Evolutionary conservation across 2,797 vertebrate genomes (phyloP).

Genomic region (Eulemur rubriventer): DNA sequence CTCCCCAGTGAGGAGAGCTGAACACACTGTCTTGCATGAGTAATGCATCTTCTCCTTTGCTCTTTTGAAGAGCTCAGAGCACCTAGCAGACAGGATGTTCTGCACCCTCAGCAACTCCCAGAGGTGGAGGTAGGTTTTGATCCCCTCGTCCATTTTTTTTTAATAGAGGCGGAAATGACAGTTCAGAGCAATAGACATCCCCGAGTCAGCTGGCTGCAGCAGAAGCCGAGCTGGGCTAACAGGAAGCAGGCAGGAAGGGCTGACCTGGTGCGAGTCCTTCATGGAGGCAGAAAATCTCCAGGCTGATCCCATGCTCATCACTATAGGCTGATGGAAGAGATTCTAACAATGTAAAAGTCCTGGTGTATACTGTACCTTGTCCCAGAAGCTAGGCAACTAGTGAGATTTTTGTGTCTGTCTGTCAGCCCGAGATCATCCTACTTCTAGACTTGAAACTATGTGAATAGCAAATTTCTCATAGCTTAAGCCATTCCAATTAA

Average conservation of each 20-base stretch:
- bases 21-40: conserved; percentile 55
- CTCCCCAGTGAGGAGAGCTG: conserved; percentile 7
- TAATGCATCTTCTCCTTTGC: not conserved
- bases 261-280: not conserved
- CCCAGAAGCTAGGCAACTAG: not conserved
- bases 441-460: not conserved
- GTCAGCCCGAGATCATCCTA: not conserved
- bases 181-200: conserved; percentile 13
- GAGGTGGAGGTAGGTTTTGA: conserved; percentile 60
- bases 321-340: not conserved
- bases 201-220: not conserved
- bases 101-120: conserved; percentile 43
- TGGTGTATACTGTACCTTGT: not conserved
- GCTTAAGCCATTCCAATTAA: not conserved
- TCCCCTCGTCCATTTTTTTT: conserved; percentile 7
- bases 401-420: not conserved
- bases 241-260: not conserved
- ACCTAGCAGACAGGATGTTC: conserved; percentile 54
- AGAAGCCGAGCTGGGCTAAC: not conserved
- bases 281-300: not conserved
- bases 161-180: conserved; percentile 50
- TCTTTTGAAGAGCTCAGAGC: conserved; percentile 59
- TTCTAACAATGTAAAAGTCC: not conserved
- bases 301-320: not conserved
- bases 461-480: not conserved